These are phyloP conservation scores for Ancistrus triradiatus DNA, from an alignment of 2,113 vertebrate species.

Conservation along the genomic window DNA sequence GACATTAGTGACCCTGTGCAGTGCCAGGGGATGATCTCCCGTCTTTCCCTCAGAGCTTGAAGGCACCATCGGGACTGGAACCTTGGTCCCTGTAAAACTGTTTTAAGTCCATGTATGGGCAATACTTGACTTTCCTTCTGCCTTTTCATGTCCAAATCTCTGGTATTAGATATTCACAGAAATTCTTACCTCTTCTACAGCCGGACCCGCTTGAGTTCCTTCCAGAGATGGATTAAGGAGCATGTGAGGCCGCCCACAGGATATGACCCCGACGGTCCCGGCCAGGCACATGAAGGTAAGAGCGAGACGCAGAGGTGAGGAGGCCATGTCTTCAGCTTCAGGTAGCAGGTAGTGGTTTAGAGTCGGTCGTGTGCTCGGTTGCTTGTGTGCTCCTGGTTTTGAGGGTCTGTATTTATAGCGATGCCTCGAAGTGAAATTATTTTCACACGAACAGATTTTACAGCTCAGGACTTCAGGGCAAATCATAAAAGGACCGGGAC, in stretches of 20 bases:
- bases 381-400: not conserved
- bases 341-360: not conserved
- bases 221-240: conserved; percentile 29
- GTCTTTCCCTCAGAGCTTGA: too few species aligned
- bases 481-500: not conserved
- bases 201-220: not conserved
- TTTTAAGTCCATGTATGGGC: too few species aligned
- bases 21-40: too few species aligned
- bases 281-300: conserved; percentile 25
- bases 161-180: not conserved
- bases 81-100: too few species aligned
- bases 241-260: conserved; percentile 29
- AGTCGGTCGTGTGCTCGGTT: conserved; percentile 4
- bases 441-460: conserved; percentile 16
- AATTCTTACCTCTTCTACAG: conserved; percentile 38
- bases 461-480: not conserved
- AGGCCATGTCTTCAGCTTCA: conserved; percentile 23
- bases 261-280: conserved; percentile 24
- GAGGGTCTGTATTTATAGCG: conserved; percentile 28
- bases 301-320: conserved; percentile 29
- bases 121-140: too few species aligned
- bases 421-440: not conserved
- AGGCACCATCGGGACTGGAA: too few species aligned
- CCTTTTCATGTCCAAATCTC: too few species aligned
- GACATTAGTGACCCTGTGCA: too few species aligned